Evolutionary conservation across 2,888 invertebrate species (phyloP).

Genomic region (Pammene aurita): DNA sequence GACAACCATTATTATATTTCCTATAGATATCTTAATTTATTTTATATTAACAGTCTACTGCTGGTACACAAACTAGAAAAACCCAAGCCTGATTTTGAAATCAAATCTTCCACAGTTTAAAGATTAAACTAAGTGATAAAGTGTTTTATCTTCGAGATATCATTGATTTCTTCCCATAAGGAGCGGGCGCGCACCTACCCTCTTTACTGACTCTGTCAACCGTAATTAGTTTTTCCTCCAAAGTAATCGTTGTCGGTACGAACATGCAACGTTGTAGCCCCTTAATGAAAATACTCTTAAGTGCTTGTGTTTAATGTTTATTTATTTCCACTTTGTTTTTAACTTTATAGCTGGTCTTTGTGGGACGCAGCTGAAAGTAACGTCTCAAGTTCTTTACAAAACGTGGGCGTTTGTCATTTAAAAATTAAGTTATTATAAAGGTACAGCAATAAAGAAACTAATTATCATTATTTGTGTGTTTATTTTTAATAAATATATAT

Average conservation of each 20-base stretch:
- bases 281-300: slow-evolving; percentile 79
- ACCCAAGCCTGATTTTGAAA: slow-evolving; percentile 22
- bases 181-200: slow-evolving; percentile 34
- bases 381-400: slow-evolving; percentile 26
- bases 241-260: slow-evolving; percentile 71
- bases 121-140: slow-evolving; percentile 23
- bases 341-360: slow-evolving; percentile 32
- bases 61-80: background rate
- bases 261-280: slow-evolving; percentile 76
- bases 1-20: too few species aligned
- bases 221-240: slow-evolving; percentile 76
- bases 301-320: slow-evolving; percentile 77
- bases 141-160: slow-evolving; percentile 24
- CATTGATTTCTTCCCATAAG: slow-evolving; percentile 38
- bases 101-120: slow-evolving; percentile 31
- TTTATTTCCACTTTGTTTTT: slow-evolving; percentile 76
- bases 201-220: slow-evolving; percentile 57
- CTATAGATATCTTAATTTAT: background rate
- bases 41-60: background rate
- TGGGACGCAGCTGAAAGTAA: slow-evolving; percentile 30
- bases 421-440: background rate
- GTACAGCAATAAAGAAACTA: background rate
- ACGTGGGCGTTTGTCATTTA: slow-evolving; percentile 5
- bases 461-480: background rate
- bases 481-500: too few species aligned